phyloP scores from a whole-genome alignment of 2,113 vertebrate species.

The Podiceps cristatus region DNA sequence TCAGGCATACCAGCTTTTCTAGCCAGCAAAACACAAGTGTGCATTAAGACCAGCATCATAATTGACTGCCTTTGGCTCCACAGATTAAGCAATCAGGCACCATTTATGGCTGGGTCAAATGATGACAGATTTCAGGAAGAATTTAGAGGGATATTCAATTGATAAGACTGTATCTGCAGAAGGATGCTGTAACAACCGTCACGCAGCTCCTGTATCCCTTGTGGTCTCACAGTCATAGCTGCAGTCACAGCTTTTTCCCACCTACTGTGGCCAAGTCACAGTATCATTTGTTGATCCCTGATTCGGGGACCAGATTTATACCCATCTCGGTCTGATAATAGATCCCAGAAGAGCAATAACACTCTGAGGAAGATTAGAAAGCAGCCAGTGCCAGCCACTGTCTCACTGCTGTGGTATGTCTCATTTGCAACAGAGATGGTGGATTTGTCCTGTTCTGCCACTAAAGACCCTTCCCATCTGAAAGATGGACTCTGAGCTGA shows the following conservation, averaged over 20 bases:
- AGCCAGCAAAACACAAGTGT: background rate
- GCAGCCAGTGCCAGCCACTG: background rate
- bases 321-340: background rate
- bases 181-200: background rate
- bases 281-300: background rate
- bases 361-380: background rate
- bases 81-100: background rate
- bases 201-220: background rate
- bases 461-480: background rate
- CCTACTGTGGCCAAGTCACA: background rate
- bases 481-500: background rate
- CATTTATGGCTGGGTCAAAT: background rate
- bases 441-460: background rate
- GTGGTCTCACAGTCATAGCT: background rate
- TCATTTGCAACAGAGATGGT: background rate
- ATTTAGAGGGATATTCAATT: background rate
- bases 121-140: background rate
- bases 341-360: background rate
- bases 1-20: background rate
- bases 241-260: background rate
- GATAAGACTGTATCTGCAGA: background rate
- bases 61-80: background rate
- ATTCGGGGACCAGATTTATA: conserved; percentile 1
- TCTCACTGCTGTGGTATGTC: background rate
- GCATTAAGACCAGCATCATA: background rate